These are phyloP conservation scores for Drosophila tristis DNA, from an alignment of 1,140 invertebrate genomes.

Conservation along the genomic window DNA sequence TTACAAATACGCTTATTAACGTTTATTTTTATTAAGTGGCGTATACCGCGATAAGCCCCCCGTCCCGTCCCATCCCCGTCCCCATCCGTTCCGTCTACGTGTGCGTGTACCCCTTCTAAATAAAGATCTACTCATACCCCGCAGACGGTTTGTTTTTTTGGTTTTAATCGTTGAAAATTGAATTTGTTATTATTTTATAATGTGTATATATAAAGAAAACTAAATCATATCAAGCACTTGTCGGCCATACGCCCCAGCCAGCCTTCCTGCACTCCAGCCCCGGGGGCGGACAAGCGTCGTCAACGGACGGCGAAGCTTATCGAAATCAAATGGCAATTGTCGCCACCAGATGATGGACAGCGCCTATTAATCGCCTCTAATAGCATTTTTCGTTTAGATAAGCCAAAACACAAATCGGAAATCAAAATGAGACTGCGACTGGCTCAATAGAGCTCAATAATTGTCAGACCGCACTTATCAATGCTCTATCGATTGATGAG, in stretches of 20 bases:
- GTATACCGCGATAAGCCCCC: constrained; percentile 61
- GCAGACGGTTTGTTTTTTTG: constrained; percentile 4
- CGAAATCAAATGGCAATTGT: constrained; percentile 71
- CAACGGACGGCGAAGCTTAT: constrained; percentile 58
- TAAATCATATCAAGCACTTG: constrained; percentile 32
- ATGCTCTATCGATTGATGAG: constrained; percentile 18
- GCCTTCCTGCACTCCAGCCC: neutral
- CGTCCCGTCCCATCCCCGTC: neutral
- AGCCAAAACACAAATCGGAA: constrained; percentile 57
- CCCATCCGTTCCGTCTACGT: too few species aligned
- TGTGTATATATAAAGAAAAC: constrained; percentile 27
- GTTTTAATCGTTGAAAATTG: constrained; percentile 65
- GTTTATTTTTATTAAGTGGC: constrained; percentile 81
- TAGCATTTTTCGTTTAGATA: constrained; percentile 76
- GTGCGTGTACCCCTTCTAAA: neutral
- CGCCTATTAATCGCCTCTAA: constrained; percentile 81
- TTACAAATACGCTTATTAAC: constrained; percentile 78
- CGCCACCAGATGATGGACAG: constrained; percentile 78
- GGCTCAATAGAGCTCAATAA: neutral
- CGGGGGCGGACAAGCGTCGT: constrained; percentile 14
- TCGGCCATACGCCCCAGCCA: neutral
- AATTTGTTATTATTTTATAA: constrained; percentile 68
- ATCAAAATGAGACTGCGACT: constrained; percentile 34
- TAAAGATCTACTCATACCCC: neutral
- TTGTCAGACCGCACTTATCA: constrained; percentile 24